A percentile compares a stretch with the other conserved stretches of the same genome.
These are phyloP conservation scores for Sitta europaea DNA, from an alignment of 2,113 vertebrate species.

Conservation along the genomic window DNA sequence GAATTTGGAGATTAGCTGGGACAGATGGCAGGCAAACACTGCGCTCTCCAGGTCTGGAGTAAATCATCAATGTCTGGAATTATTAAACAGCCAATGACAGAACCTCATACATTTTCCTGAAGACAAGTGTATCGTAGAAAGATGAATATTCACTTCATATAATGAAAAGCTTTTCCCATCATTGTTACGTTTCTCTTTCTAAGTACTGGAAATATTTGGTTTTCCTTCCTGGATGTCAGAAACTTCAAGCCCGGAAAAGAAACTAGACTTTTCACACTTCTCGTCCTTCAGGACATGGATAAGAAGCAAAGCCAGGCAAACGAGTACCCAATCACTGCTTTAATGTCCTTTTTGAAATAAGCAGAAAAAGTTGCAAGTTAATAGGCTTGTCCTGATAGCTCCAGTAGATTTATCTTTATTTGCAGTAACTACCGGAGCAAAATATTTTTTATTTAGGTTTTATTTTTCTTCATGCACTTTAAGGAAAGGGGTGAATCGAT, in stretches of 20 bases:
- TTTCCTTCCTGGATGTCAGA: background rate
- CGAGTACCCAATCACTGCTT: rapidly evolving
- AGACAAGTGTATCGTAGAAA: background rate
- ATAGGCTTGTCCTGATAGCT: background rate
- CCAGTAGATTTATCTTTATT: background rate
- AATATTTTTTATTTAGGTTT: background rate
- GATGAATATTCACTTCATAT: background rate
- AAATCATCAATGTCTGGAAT: conserved; percentile 11
- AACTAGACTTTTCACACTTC: background rate
- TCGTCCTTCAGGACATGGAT: background rate
- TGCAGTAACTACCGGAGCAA: background rate
- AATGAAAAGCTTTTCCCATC: background rate
- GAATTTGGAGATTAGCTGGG: conserved; percentile 25
- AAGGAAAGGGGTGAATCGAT: background rate
- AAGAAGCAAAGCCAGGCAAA: background rate
- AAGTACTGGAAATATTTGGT: background rate
- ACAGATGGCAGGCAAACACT: conserved; percentile 25
- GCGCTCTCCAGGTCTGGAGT: background rate
- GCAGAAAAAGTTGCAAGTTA: background rate
- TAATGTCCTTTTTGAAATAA: background rate
- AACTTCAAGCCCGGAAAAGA: background rate
- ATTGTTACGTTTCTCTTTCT: background rate
- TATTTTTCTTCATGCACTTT: background rate
- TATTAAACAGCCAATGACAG: background rate
- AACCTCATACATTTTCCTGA: background rate